These are phyloP conservation scores for Embiotoca jacksoni DNA, from an alignment of 2,113 vertebrate genomes.

Conservation along the genomic window DNA sequence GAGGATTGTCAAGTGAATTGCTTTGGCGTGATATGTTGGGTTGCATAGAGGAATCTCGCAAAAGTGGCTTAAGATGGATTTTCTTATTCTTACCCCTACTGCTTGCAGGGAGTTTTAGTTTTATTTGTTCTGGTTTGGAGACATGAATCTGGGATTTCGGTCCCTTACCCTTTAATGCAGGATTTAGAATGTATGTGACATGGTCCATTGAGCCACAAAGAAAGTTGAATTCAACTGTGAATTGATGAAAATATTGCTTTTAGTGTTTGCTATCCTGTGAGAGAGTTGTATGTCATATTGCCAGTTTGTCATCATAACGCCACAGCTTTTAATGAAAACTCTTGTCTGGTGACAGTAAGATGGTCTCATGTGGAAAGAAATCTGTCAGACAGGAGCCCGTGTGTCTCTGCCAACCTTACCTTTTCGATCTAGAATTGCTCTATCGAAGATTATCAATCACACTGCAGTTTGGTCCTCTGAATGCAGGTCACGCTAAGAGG, in stretches of 20 bases:
- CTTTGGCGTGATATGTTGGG: no score
- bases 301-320: constrained; percentile 47
- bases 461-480: constrained; percentile 9
- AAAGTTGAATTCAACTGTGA: constrained; percentile 1
- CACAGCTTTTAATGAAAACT: constrained; percentile 43
- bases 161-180: not conserved
- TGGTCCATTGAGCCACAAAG: not conserved
- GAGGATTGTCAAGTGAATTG: no score
- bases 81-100: not conserved
- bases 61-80: not conserved
- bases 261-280: not conserved
- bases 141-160: not conserved
- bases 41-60: no score
- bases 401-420: constrained; percentile 34
- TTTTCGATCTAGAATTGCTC: constrained; percentile 36
- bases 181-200: not conserved
- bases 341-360: constrained; percentile 45
- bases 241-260: constrained; percentile 13
- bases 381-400: constrained; percentile 41
- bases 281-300: constrained; percentile 7
- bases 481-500: constrained; percentile 30
- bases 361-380: constrained; percentile 27
- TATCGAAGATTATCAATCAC: constrained; percentile 52
- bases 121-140: not conserved
- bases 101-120: not conserved